Conservation (phyloP, 2,797 vertebrate species). For the Oryzias sinensis region DNA sequence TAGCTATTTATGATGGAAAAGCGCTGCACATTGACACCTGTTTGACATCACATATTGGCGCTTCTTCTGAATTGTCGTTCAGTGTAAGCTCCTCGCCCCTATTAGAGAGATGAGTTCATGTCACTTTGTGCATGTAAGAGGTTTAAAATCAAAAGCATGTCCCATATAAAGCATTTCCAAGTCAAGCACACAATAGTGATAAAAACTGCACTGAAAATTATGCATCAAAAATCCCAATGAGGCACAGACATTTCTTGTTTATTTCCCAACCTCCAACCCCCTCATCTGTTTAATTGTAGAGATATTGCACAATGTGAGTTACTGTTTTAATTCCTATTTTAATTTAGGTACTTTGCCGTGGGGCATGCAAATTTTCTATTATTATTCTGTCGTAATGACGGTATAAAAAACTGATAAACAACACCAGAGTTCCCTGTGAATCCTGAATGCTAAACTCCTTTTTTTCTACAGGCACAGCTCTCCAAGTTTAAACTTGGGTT, state of each 20-base stretch:
- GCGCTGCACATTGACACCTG: too few species aligned
- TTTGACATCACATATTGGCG: slow-evolving; percentile 1
- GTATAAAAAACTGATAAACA: slow-evolving; percentile 25
- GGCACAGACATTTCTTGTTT: too few species aligned
- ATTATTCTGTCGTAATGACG: slow-evolving; percentile 32
- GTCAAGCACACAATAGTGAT: too few species aligned
- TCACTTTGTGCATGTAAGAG: too few species aligned
- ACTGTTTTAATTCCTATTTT: slow-evolving; percentile 29
- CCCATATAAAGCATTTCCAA: too few species aligned
- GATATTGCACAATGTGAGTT: slow-evolving; percentile 14
- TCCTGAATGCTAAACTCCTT: slow-evolving; percentile 12
- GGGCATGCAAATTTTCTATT: slow-evolving; percentile 24
- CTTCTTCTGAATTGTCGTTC: too few species aligned
- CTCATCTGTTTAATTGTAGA: neutral
- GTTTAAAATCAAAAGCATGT: too few species aligned
- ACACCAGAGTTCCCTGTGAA: slow-evolving; percentile 6
- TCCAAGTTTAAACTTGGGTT: slow-evolving; percentile 15
- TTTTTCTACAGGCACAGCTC: slow-evolving; percentile 16
- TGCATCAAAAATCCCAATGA: too few species aligned
- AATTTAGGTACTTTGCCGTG: slow-evolving; percentile 8
- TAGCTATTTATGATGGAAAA: slow-evolving; percentile 4
- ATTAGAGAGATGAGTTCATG: too few species aligned
- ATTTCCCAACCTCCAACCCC: too few species aligned
- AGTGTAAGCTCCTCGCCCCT: too few species aligned
- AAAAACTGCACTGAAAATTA: too few species aligned